These are phyloP conservation scores for Marasmarcha lunaedactyla DNA, from an alignment of 2,888 invertebrate species.

Conservation along the genomic window DNA sequence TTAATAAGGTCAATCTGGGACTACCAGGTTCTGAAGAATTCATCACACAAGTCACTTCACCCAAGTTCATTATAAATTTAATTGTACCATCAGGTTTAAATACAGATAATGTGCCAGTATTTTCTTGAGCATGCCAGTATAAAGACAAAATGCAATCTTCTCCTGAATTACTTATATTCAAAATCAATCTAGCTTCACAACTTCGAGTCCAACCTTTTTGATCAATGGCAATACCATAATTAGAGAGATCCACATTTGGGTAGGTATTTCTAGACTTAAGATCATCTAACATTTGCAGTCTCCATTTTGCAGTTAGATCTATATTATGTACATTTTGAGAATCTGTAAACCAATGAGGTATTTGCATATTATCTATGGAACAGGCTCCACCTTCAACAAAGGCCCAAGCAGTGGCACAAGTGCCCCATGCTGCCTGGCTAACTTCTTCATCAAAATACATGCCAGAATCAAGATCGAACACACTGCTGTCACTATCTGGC, in stretches of 20 bases:
- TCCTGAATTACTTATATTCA: constrained; percentile 55
- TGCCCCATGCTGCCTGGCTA: constrained; percentile 81
- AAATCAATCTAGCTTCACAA: constrained; percentile 80
- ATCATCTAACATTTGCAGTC: constrained; percentile 77
- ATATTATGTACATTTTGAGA: constrained; percentile 68
- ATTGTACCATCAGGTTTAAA: constrained; percentile 84
- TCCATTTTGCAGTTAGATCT: constrained; percentile 81
- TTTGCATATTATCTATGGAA: constrained; percentile 76
- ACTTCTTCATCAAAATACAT: constrained; percentile 85
- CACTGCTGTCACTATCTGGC: constrained; percentile 85
- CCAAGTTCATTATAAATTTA: constrained; percentile 78
- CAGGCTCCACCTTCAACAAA: constrained; percentile 87
- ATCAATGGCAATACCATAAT: constrained; percentile 84
- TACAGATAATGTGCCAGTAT: constrained; percentile 80
- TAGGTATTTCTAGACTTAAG: constrained; percentile 70
- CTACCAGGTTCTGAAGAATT: constrained; percentile 85
- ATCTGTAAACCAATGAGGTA: constrained; percentile 84
- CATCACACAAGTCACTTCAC: constrained; percentile 81
- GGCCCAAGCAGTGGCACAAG: constrained; percentile 84
- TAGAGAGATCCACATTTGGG: constrained; percentile 60
- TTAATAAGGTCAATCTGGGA: constrained; percentile 81
- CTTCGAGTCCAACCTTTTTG: constrained; percentile 89
- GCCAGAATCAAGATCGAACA: constrained; percentile 84
- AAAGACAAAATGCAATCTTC: constrained; percentile 85
- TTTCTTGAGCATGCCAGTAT: constrained; percentile 83